Evolutionary conservation across 2,797 vertebrate genomes (phyloP).

Genomic region (Pantherophis alleghaniensis): DNA sequence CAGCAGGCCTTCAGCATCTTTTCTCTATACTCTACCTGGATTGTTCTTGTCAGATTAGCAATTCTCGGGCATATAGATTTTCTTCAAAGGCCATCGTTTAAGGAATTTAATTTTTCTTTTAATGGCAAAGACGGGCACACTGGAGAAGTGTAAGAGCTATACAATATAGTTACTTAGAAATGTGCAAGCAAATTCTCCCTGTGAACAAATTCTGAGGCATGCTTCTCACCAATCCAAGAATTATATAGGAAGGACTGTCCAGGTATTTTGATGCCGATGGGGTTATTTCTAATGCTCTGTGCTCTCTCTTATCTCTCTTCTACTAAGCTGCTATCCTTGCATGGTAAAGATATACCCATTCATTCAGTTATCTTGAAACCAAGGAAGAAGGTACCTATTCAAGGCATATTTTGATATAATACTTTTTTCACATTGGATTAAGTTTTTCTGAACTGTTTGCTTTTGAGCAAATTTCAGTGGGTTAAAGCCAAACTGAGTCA

Average conservation of each 20-base stretch:
- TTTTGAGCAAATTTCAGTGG: background rate
- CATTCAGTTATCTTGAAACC: background rate
- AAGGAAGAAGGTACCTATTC: background rate
- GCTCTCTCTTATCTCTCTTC: background rate
- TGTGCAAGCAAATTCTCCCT: background rate
- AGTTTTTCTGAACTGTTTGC: background rate
- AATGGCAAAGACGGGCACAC: constrained; percentile 24
- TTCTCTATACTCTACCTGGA: constrained; percentile 29
- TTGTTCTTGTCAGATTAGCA: constrained; percentile 58
- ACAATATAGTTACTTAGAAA: constrained; percentile 49
- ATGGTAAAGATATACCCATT: background rate
- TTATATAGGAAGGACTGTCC: background rate
- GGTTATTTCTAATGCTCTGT: background rate
- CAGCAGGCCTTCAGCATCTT: constrained; percentile 53
- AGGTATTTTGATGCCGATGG: background rate
- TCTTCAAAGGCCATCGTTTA: constrained; percentile 60
- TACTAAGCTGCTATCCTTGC: background rate
- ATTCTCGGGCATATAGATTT: constrained; percentile 51
- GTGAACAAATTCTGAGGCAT: background rate
- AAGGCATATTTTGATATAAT: background rate
- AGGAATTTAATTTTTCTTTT: background rate
- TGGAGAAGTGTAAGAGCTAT: constrained; percentile 37
- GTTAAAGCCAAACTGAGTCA: background rate
- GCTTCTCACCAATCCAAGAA: background rate
- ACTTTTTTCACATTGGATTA: background rate